Evolutionary conservation across 2,113 vertebrate species (phyloP).

Genomic region (Eulacestoma nigropectus): DNA sequence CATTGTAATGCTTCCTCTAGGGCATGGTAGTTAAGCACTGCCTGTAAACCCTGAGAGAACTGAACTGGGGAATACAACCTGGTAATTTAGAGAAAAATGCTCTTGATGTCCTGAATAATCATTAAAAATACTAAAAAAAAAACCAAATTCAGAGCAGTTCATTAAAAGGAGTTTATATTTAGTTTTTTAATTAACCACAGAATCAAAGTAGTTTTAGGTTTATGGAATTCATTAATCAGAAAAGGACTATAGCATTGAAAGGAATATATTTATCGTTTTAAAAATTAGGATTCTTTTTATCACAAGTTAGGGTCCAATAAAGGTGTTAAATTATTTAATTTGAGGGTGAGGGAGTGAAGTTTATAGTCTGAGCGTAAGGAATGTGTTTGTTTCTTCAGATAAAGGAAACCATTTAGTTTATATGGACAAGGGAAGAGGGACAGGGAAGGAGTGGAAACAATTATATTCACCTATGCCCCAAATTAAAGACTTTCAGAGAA

Average conservation of each 20-base stretch:
- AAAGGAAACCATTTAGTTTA: not conserved
- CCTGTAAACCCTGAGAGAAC: not conserved
- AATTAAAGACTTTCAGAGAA: not conserved
- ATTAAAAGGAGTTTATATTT: conserved; percentile 47
- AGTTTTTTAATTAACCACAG: conserved; percentile 27
- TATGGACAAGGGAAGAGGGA: not conserved
- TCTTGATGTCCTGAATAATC: conserved; percentile 36
- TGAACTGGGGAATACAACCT: conserved; percentile 9
- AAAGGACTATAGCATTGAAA: not conserved
- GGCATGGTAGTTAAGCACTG: not conserved
- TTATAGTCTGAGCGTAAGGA: not conserved
- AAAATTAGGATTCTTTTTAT: not conserved
- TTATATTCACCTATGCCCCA: not conserved
- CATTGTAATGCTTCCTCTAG: not conserved
- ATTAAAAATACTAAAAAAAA: not conserved
- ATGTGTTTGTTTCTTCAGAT: not conserved
- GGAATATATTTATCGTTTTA: not conserved
- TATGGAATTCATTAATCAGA: conserved; percentile 33
- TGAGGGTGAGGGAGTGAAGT: not conserved
- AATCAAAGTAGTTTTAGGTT: conserved; percentile 21
- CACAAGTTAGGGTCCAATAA: not conserved
- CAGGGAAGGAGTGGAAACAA: not conserved
- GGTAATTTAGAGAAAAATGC: not conserved
- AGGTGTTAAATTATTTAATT: not conserved
- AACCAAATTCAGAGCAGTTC: not conserved